Evolutionary conservation across 2,888 invertebrate species (phyloP).

Genomic region (Elaeidobius kamerunicus): DNA sequence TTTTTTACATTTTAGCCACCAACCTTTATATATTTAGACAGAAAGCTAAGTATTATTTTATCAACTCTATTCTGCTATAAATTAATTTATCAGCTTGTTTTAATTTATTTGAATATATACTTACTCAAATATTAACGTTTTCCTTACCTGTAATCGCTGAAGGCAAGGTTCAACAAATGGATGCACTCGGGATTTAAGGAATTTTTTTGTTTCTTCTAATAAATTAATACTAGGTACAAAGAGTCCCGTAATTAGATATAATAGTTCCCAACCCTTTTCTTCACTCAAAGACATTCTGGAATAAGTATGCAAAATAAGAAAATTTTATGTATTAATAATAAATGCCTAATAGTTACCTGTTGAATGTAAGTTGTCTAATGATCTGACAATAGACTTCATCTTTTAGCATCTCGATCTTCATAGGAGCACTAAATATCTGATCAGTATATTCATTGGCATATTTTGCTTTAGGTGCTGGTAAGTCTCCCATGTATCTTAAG

Average conservation of each 20-base stretch:
- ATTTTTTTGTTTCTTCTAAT: slow-evolving; percentile 71
- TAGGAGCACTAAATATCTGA: slow-evolving; percentile 76
- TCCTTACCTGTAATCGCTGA: slow-evolving; percentile 74
- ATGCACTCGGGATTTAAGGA: slow-evolving; percentile 69
- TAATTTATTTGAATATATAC: too few relatives aligned
- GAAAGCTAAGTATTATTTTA: too few relatives aligned
- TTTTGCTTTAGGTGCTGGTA: slow-evolving; percentile 76
- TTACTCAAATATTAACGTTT: too few relatives aligned
- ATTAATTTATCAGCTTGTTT: too few relatives aligned
- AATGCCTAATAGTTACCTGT: slow-evolving; percentile 50
- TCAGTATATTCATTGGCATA: slow-evolving; percentile 83
- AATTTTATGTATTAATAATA: background rate
- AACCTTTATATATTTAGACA: too few relatives aligned
- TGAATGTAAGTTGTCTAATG: slow-evolving; percentile 90
- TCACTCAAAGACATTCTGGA: slow-evolving; percentile 69
- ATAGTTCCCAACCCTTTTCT: slow-evolving; percentile 90
- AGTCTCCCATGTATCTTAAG: slow-evolving; percentile 88
- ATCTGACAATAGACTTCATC: slow-evolving; percentile 94
- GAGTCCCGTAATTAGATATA: slow-evolving; percentile 87
- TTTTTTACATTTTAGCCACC: too few relatives aligned
- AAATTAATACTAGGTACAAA: slow-evolving; percentile 77
- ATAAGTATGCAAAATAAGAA: background rate
- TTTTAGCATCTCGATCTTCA: slow-evolving; percentile 71
- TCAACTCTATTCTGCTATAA: too few relatives aligned
- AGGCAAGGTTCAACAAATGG: slow-evolving; percentile 80